Evolutionary conservation across 1,140 invertebrate species (phyloP), one percentile per base, ranked within the genome.

Genomic region (Zaprionus nigranus): DNA sequence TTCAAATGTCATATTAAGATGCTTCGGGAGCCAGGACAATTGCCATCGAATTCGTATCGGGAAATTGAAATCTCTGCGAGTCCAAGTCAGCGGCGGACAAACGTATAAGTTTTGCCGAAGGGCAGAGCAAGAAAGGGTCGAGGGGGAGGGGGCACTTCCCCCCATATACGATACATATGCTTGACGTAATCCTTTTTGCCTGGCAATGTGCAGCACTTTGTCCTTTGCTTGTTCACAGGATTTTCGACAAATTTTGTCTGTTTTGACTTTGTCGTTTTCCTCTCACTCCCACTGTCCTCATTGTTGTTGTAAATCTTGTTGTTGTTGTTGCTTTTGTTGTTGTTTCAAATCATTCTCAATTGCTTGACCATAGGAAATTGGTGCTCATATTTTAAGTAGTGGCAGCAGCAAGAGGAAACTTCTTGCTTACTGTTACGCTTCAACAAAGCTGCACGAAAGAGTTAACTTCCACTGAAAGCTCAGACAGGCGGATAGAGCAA

Each of bases 341-440:
- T 65, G 64, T 56, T 75, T 36, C 59, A 81, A 87, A 87, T 88
- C 84, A 87, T 88, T 87, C 80, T 87, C 83, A 87, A 88, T 88
- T 88, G 83, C 83, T 81, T 88, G 83, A 88, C 84, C 84, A 87
- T 49, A 75, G 84, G 84, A 88, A 83, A 88, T 83, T 78, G 84
- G 77, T 80, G 80, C 84, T 87, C 83, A 88, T 87, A 87, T 88
- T 87, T 88, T 87, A 87, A 88, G 83, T 88, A 87, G 83, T 81
- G 77, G 73, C 77, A 71, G 30, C 65, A 65, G 69, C 60, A 38
- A 43, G 62, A 67, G 63, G 58, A 74, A 78, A 69, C 73, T 86
- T 88, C 80, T 86, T 88, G 74, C 84, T 87, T 88, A 87, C 80
- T 75, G 81, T 88, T 84, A 88, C 83, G 84, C 83, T 81, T 83